Evolutionary conservation across 2,113 vertebrate genomes (phyloP).

Genomic region (Austrofundulus limnaeus): DNA sequence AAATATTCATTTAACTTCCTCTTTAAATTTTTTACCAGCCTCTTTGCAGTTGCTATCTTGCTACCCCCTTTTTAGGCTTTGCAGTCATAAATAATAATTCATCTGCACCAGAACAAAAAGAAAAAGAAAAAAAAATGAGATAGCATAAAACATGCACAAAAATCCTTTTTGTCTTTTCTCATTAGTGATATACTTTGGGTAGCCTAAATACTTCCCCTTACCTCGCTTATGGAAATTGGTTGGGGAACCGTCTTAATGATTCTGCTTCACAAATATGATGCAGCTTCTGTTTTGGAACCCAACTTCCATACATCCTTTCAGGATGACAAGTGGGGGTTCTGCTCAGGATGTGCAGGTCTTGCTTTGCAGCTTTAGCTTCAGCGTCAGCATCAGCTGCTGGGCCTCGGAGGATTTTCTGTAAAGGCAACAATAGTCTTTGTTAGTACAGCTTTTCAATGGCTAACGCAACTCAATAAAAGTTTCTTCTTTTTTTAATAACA

Average conservation of each 20-base stretch:
- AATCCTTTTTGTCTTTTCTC: conserved; percentile 82
- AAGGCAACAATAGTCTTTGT: conserved; percentile 10
- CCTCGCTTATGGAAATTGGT: conserved; percentile 79
- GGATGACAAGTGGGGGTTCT: conserved; percentile 50
- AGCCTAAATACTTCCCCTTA: conserved; percentile 81
- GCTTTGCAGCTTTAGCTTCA: conserved; percentile 9
- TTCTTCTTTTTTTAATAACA: neutral
- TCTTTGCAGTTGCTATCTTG: conserved; percentile 70
- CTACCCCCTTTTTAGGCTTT: conserved; percentile 75
- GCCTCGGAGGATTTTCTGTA: neutral
- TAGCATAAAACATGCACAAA: conserved; percentile 82
- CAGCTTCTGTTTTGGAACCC: conserved; percentile 57
- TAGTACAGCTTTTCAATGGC: neutral
- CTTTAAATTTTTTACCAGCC: conserved; percentile 81
- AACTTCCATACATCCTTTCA: conserved; percentile 52
- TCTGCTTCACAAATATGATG: conserved; percentile 69
- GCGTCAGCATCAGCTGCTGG: conserved; percentile 21
- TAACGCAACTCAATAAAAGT: too few species aligned
- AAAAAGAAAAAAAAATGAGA: conserved; percentile 47
- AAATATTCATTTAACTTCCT: conserved; percentile 84
- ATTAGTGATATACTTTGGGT: conserved; percentile 81
- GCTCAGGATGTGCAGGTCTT: conserved; percentile 22
- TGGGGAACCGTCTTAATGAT: conserved; percentile 67
- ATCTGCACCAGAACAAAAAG: conserved; percentile 72
- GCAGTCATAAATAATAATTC: conserved; percentile 83